A percentile compares a stretch with the other conserved stretches of the same genome.
Evolutionary conservation across 2,888 invertebrate genomes (phyloP).

Genomic region (Tenthredo distinguenda): DNA sequence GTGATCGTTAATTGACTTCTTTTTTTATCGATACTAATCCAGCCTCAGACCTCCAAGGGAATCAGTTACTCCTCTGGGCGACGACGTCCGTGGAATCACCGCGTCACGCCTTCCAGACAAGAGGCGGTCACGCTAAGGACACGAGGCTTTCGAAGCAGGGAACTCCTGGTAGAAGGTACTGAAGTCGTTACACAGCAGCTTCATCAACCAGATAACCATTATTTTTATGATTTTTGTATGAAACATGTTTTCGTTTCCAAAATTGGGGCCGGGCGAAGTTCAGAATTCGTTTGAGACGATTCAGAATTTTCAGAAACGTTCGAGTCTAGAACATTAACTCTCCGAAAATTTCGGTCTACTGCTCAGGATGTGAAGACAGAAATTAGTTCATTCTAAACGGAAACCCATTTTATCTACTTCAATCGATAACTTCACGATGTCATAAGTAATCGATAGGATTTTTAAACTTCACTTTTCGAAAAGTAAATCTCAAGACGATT

Average conservation of each 20-base stretch:
- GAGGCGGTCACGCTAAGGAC: conserved; percentile 54
- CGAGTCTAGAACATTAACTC: too few species aligned
- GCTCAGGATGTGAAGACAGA: too few species aligned
- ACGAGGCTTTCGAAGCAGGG: conserved; percentile 28
- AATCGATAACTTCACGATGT: too few species aligned
- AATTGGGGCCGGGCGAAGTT: too few species aligned
- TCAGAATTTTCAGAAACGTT: too few species aligned
- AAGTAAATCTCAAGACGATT: too few species aligned
- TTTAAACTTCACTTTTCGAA: too few species aligned
- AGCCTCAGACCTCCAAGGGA: not conserved
- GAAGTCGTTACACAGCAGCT: not conserved
- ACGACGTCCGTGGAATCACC: conserved; percentile 51
- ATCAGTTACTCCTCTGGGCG: conserved; percentile 24
- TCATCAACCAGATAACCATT: not conserved
- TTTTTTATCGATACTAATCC: conserved; percentile 2
- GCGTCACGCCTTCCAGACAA: conserved; percentile 44
- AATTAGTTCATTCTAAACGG: too few species aligned
- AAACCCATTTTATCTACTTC: too few species aligned
- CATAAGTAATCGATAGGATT: too few species aligned
- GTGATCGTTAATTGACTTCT: conserved; percentile 48
- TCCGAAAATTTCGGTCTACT: too few species aligned
- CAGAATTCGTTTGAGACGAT: too few species aligned
- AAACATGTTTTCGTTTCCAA: not conserved
- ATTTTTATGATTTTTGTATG: not conserved
- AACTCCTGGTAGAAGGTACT: not conserved